Evolutionary conservation across 2,888 invertebrate species (phyloP).

Genomic region (Blera fallax): DNA sequence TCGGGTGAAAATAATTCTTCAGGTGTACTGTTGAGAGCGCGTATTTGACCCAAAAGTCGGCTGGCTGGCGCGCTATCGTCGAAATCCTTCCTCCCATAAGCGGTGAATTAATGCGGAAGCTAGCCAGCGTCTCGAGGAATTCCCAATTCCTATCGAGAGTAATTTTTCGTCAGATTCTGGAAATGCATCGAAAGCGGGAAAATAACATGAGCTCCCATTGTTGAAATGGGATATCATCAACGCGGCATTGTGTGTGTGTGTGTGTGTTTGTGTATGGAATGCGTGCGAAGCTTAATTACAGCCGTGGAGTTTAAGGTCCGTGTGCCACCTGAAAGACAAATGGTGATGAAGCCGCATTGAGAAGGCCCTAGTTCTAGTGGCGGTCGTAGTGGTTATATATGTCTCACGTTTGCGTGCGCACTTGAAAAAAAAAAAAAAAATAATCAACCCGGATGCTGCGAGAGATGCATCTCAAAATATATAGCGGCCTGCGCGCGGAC

Average conservation of each 20-base stretch:
- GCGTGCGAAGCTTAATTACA: constrained; percentile 71
- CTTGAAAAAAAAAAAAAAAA: constrained; percentile 9
- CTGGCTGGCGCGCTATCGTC: constrained; percentile 22
- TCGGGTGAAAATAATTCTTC: constrained; percentile 61
- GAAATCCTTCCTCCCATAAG: constrained; percentile 64
- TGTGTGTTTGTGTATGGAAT: constrained; percentile 35
- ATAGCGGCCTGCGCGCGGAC: neutral
- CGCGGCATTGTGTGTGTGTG: neutral
- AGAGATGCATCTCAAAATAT: constrained; percentile 44
- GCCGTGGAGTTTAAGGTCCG: constrained; percentile 43
- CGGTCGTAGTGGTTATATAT: constrained; percentile 22
- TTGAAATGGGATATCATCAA: constrained; percentile 15
- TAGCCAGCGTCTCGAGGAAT: constrained; percentile 42
- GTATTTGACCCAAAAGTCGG: constrained; percentile 56
- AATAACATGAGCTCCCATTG: constrained; percentile 20
- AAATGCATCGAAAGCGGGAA: constrained; percentile 24
- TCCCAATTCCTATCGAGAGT: constrained; percentile 70
- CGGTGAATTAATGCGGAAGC: constrained; percentile 69
- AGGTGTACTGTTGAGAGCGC: constrained; percentile 47
- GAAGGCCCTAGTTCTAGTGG: neutral
- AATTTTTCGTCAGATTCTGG: constrained; percentile 72
- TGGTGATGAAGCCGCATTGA: constrained; percentile 61
- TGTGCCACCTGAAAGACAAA: constrained; percentile 67
- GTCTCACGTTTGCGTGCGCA: constrained; percentile 63
- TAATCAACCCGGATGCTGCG: constrained; percentile 54